phyloP scores from a whole-genome alignment of 92 coral and sea anemone species.

The Pocillopora meandrina region DNA sequence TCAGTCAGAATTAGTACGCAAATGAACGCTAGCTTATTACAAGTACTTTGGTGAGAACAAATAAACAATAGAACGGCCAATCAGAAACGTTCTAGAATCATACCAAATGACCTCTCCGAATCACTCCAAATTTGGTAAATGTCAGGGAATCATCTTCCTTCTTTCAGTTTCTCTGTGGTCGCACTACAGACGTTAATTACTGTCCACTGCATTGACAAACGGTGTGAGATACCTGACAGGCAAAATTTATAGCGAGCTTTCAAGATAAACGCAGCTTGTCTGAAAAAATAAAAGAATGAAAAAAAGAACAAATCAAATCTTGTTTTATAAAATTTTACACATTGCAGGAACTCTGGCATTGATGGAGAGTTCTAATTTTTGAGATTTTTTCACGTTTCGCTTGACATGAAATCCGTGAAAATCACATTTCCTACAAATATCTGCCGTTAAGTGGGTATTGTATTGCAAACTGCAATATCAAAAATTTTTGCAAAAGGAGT shows the following conservation, averaged over 20 bases:
- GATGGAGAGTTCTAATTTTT: neutral
- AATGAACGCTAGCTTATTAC: constrained; percentile 51
- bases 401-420: neutral
- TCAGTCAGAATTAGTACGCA: constrained; percentile 55
- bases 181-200: neutral
- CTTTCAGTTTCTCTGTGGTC: neutral
- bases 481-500: neutral
- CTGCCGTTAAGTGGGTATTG: too few species aligned
- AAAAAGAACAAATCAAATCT: neutral
- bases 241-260: neutral
- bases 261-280: constrained; percentile 12
- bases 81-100: constrained; percentile 54
- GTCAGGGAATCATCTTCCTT: constrained; percentile 21
- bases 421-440: neutral
- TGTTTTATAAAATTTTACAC: neutral
- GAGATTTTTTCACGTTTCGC: constrained; percentile 9
- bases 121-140: constrained; percentile 73
- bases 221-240: neutral
- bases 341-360: neutral
- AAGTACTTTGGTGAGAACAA: constrained; percentile 54
- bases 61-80: constrained; percentile 63
- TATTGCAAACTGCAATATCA: neutral
- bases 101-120: constrained; percentile 24
- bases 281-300: neutral
- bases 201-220: neutral